Evolutionary conservation across 2,888 invertebrate species (phyloP).

Genomic region (Idaea aversata): DNA sequence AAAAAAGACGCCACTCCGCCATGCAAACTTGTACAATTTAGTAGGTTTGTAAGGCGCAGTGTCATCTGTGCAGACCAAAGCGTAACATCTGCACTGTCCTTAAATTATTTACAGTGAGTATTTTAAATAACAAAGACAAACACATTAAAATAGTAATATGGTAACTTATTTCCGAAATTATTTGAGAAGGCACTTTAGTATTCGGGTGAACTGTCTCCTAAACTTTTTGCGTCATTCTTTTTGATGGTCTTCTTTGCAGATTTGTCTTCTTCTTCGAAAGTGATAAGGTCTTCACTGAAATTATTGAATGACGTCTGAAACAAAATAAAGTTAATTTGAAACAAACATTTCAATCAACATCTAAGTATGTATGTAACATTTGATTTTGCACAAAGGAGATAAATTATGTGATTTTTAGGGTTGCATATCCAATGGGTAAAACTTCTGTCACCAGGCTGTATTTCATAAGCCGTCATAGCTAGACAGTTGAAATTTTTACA

Average conservation of each 20-base stretch:
- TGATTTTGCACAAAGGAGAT: not conserved
- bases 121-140: slow-evolving; percentile 24
- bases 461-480: no score
- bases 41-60: not conserved
- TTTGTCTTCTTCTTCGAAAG: slow-evolving; percentile 67
- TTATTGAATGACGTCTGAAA: slow-evolving; percentile 63
- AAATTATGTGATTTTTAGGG: no score
- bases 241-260: slow-evolving; percentile 51
- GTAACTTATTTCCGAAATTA: slow-evolving; percentile 49
- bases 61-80: not conserved
- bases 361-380: not conserved
- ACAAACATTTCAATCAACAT: not conserved
- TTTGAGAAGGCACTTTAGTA: slow-evolving; percentile 67
- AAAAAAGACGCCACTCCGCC: not conserved
- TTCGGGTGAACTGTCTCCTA: slow-evolving; percentile 70
- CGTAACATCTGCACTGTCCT: not conserved
- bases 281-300: slow-evolving; percentile 61
- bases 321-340: slow-evolving; percentile 8
- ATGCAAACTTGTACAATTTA: not conserved
- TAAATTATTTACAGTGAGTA: slow-evolving; percentile 22
- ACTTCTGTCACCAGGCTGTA: no score
- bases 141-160: slow-evolving; percentile 24
- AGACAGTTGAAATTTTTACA: no score
- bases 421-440: no score
- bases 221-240: slow-evolving; percentile 54